Base-by-base conservation (phyloP, 2,113 vertebrate genomes). In the Dolichotis patagonum region DNA sequence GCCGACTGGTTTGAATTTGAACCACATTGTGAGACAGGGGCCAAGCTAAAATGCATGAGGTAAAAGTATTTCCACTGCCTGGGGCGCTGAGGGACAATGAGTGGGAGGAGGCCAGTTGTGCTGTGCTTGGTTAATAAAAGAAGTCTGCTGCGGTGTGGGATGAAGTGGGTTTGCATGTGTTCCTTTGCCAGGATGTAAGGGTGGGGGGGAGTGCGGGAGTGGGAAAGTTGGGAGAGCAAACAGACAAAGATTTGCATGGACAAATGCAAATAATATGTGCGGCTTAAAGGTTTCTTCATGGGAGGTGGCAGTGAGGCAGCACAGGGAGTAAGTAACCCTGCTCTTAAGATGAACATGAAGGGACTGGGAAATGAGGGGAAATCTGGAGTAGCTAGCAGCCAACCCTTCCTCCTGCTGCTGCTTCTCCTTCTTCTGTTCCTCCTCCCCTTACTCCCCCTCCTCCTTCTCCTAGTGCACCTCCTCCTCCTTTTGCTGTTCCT, bases 1-100 rank as follows among this genome's bases (percentile, higher is more conserved):
- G 28, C 24, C 32, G 86, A 67, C 32, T 83, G 52, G 86, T 84
- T 75, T 87, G 83, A 91, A 93, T 84, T 83, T 78, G 41, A 93
- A 83, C 20, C 52, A 28, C 8, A n/a, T 85, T 94, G 96, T 77
- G 58, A 84, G 41, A 88, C 84, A 88, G 28, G 4, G 22, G 9
- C 0, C 22, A 22, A 67, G 85, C 65, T 54, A 71, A 89, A 91
- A 80, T 41, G 5, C 46, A 95, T 26, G 54, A 90, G 82, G 43
- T 24, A 52, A 83, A 94, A 85, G 35, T 28, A 86, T 91, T 96
- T 85, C 35, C 80, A 67, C 28, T 49, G 38, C 11, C 89, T 41
- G 8, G 46, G 41, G 56, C 4, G 73, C 41, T 35, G 13, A 78
- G 46, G 56, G 35, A 16, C 35, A 83, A 43, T 46, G 22, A 24